Percentiles rank a stretch among this genome's conserved stretches.
phyloP scores from a whole-genome alignment of 2,113 vertebrate species.

The Rhegmatorhina hoffmannsi region DNA sequence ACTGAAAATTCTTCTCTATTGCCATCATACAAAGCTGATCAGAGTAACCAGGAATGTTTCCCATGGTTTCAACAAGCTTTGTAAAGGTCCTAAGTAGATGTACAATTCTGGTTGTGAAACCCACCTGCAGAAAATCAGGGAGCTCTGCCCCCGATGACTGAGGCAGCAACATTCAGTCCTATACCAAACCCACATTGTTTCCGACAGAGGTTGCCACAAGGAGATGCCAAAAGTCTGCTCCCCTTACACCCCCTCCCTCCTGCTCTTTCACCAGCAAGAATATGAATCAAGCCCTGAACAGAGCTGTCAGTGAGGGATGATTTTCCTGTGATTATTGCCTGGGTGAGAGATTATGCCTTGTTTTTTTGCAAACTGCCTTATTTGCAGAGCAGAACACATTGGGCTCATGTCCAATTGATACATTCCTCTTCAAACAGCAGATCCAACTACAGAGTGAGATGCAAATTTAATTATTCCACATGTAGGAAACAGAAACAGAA shows the following conservation, averaged over 20 bases:
- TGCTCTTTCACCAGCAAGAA: constrained; percentile 51
- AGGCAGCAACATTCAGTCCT: neutral
- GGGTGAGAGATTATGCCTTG: constrained; percentile 63
- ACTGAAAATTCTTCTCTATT: neutral
- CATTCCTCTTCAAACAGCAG: constrained; percentile 76
- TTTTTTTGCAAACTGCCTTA: constrained; percentile 68
- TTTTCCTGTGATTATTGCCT: constrained; percentile 74
- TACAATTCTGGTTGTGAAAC: neutral
- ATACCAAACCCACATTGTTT: neutral
- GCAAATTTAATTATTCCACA: constrained; percentile 83
- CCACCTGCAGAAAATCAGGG: neutral
- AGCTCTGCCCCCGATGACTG: neutral
- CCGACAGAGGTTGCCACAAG: constrained; percentile 15
- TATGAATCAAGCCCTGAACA: constrained; percentile 72
- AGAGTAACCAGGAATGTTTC: neutral
- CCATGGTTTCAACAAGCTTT: neutral
- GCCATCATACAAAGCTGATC: neutral
- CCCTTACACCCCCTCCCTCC: neutral
- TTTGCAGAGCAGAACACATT: constrained; percentile 72
- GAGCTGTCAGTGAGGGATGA: constrained; percentile 70
- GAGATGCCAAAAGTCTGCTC: constrained; percentile 47
- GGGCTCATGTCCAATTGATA: constrained; percentile 78
- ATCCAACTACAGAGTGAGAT: constrained; percentile 70
- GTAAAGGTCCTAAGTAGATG: neutral
- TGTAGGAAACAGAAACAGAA: constrained; percentile 77